A percentile compares a stretch with the other conserved stretches of the same genome.
Conservation (phyloP, 1,140 invertebrate genomes). For the Panulirus ornatus region DNA sequence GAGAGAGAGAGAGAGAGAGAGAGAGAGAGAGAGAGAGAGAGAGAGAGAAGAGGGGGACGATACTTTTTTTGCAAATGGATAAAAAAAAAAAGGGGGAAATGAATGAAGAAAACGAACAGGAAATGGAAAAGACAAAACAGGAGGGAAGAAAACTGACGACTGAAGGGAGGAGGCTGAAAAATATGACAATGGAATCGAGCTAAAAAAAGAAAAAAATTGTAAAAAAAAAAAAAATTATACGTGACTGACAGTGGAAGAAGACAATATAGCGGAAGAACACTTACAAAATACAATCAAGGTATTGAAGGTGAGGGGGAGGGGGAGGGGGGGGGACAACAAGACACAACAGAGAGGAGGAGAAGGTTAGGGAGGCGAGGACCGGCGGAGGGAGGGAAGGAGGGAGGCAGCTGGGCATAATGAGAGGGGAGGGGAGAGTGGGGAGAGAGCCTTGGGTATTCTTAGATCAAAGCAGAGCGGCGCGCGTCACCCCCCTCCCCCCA, state of each 20-base stretch:
- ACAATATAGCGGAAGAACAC: too few relatives aligned
- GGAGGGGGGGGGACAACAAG: too few relatives aligned
- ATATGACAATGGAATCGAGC: too few relatives aligned
- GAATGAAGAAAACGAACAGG: not conserved
- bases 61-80: not conserved
- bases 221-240: too few relatives aligned
- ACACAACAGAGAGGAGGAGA: too few relatives aligned
- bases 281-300: too few relatives aligned
- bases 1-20: slow-evolving; percentile 24
- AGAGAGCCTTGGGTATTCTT: slow-evolving; percentile 25
- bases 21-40: slow-evolving; percentile 9
- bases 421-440: too few relatives aligned
- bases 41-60: not conserved
- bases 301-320: too few relatives aligned
- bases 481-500: not conserved
- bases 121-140: not conserved
- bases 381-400: too few relatives aligned
- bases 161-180: not conserved
- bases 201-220: too few relatives aligned
- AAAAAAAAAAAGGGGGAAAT: not conserved
- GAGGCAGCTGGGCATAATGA: slow-evolving; percentile 33
- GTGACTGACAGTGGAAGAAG: too few relatives aligned
- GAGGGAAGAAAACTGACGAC: not conserved
- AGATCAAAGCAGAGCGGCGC: slow-evolving; percentile 9
- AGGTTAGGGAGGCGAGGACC: too few relatives aligned